Evolutionary conservation across 2,797 vertebrate genomes (phyloP).

Genomic region (Fratercula arctica): DNA sequence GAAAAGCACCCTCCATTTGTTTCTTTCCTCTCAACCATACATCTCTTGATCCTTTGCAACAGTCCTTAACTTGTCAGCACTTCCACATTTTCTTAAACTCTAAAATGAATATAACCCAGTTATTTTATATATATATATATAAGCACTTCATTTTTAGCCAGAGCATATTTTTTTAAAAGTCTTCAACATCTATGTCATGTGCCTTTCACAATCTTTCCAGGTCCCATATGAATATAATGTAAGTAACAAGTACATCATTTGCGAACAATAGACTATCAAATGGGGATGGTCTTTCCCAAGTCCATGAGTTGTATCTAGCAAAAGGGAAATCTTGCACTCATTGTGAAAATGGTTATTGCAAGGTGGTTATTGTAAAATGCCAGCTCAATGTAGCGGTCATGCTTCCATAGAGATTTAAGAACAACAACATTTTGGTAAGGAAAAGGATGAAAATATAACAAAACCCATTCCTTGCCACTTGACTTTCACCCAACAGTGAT

Average conservation of each 20-base stretch:
- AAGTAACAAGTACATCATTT: not conserved
- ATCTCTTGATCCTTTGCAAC: not conserved
- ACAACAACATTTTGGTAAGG: not conserved
- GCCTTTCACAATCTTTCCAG: not conserved
- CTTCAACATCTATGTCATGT: not conserved
- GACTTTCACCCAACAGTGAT: not conserved
- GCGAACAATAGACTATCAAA: not conserved
- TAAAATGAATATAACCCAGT: not conserved
- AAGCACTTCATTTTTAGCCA: not conserved
- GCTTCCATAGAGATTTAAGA: not conserved
- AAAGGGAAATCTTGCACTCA: not conserved
- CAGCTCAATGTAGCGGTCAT: not conserved
- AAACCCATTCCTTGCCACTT: not conserved
- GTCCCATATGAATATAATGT: not conserved
- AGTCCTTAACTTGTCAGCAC: not conserved
- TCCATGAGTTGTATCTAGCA: not conserved
- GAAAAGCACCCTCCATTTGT: fast-evolving
- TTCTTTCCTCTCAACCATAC: not conserved
- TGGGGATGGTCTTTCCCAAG: fast-evolving
- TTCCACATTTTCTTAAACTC: not conserved
- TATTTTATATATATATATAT: not conserved
- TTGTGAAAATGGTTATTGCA: not conserved
- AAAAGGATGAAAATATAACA: not conserved
- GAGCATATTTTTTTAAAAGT: not conserved
- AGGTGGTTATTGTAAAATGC: not conserved